These are phyloP conservation scores for Clarias fuscus DNA, from an alignment of 2,797 vertebrate genomes.

Conservation along the genomic window DNA sequence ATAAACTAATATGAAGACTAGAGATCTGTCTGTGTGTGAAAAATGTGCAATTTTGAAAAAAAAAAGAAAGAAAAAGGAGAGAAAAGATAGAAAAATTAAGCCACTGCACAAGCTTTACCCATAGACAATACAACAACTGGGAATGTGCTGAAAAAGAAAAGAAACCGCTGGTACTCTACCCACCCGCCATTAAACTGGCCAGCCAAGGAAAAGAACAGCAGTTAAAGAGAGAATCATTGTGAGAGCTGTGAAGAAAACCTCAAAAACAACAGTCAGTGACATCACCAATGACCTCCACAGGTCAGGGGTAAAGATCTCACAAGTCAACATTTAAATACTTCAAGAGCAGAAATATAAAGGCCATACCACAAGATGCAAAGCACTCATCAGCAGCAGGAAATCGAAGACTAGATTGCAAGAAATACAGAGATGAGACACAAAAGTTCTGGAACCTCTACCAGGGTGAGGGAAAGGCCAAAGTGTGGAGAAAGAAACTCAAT, in stretches of 20 bases:
- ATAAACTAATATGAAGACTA: background rate
- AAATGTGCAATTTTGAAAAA: no score
- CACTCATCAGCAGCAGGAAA: background rate
- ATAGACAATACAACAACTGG: background rate
- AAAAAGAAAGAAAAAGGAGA: no score
- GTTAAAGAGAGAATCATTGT: background rate
- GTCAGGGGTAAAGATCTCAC: background rate
- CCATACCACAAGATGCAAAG: background rate
- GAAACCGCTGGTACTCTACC: background rate
- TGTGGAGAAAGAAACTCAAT: background rate
- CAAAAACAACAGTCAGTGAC: background rate
- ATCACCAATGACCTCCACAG: background rate
- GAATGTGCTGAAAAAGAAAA: background rate
- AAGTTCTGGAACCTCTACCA: background rate
- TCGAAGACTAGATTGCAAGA: background rate
- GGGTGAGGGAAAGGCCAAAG: background rate
- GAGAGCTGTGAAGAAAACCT: background rate
- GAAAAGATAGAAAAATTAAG: background rate
- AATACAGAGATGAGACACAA: constrained; percentile 3
- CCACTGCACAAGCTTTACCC: background rate
- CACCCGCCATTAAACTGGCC: background rate
- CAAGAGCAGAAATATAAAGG: background rate
- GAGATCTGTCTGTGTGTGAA: background rate
- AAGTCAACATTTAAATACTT: background rate
- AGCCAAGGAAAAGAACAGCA: background rate